These are phyloP conservation scores for Chaunax sp. DNA, from an alignment of 2,797 vertebrate species.

Conservation along the genomic window DNA sequence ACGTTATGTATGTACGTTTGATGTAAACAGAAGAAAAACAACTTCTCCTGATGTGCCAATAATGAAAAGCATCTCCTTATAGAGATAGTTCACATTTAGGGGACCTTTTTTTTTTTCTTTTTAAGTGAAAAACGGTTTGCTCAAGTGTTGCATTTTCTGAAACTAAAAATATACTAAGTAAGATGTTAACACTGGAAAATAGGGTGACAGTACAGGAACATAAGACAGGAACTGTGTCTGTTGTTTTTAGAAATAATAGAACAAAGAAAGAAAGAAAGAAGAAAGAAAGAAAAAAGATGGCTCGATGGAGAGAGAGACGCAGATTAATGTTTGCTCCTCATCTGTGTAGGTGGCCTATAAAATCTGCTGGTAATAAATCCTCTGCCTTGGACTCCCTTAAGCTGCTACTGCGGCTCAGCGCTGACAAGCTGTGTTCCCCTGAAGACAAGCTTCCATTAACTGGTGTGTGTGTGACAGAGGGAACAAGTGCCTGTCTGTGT, in stretches of 20 bases:
- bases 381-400: slow-evolving; percentile 74
- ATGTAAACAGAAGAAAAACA: slow-evolving; percentile 53
- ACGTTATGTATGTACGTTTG: too few relatives aligned
- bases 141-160: neutral
- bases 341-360: slow-evolving; percentile 76
- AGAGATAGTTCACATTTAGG: neutral
- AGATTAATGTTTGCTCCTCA: slow-evolving; percentile 66
- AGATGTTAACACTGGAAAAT: neutral
- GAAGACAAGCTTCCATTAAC: slow-evolving; percentile 88
- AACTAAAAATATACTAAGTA: neutral
- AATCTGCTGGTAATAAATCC: slow-evolving; percentile 76
- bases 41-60: slow-evolving; percentile 37
- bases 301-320: slow-evolving; percentile 51
- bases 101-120: too few relatives aligned
- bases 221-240: too few relatives aligned
- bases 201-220: neutral
- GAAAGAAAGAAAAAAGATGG: neutral
- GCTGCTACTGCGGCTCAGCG: slow-evolving; percentile 74
- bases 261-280: neutral
- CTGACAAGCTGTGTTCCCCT: slow-evolving; percentile 82
- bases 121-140: neutral
- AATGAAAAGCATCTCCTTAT: slow-evolving; percentile 28
- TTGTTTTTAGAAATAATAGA: too few relatives aligned
- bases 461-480: slow-evolving; percentile 42
- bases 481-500: slow-evolving; percentile 28